Evolutionary conservation across 2,797 vertebrate genomes (phyloP).

Genomic region (Champsocephalus esox): DNA sequence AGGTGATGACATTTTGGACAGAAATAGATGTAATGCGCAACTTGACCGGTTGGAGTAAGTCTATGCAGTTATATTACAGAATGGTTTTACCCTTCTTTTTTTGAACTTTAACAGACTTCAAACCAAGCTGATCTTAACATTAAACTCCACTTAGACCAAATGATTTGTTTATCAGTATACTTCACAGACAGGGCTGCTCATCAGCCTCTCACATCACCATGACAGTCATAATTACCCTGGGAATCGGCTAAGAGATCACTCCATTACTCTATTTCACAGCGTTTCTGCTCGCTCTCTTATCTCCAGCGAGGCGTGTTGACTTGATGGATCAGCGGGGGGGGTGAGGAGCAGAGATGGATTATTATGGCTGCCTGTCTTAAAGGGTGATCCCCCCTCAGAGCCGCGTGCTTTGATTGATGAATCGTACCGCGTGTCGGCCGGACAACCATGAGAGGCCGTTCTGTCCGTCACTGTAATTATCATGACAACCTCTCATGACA

Average conservation of each 20-base stretch:
- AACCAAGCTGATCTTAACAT: background rate
- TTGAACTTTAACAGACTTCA: background rate
- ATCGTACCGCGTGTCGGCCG: slow-evolving; percentile 34
- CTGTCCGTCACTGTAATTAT: slow-evolving; percentile 62
- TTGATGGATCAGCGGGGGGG: slow-evolving; percentile 56
- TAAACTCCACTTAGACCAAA: background rate
- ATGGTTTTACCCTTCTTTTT: background rate
- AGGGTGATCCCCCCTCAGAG: slow-evolving; percentile 28
- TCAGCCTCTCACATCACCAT: slow-evolving; percentile 36
- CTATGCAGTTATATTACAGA: no score
- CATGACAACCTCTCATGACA: slow-evolving; percentile 41
- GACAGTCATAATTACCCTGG: slow-evolving; percentile 37
- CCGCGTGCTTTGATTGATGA: slow-evolving; percentile 65
- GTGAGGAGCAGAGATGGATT: slow-evolving; percentile 68
- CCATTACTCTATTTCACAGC: slow-evolving; percentile 21
- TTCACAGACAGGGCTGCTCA: background rate
- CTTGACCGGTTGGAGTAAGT: no score
- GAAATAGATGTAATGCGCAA: no score
- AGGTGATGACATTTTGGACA: no score
- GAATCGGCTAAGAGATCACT: slow-evolving; percentile 32
- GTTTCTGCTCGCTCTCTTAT: background rate
- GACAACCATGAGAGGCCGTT: slow-evolving; percentile 55
- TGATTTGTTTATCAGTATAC: slow-evolving; percentile 19
- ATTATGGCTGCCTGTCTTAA: slow-evolving; percentile 54
- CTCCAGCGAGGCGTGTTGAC: slow-evolving; percentile 26